Base-by-base conservation (phyloP, 2,797 vertebrate species). In the Anas georgica region DNA sequence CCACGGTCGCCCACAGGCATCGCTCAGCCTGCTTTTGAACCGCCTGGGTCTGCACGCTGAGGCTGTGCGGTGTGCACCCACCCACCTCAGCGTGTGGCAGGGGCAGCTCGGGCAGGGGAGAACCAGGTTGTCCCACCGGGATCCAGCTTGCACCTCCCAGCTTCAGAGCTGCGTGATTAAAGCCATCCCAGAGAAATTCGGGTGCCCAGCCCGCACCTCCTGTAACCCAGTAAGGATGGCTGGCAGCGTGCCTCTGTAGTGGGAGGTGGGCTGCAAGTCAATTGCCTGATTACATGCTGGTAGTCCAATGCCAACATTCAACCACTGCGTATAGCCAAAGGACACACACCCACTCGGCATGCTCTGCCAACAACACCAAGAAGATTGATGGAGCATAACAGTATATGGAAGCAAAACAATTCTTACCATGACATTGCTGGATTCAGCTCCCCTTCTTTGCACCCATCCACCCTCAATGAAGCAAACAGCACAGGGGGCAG, bases 271-370 rank as follows among this genome's bases (percentile, higher is more conserved):
- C 74, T 91, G 6, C 83, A 91, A 88, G 83, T 94, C 91, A 94
- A 41, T 83, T 83, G 94, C 70, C 73, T 86, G 80, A 93, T 95
- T 96, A 95, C 93, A 94, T 76, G 74, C 91, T 91, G 60, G 52
- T 70, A 87, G 64, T 62, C 43, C 48, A 70, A 0, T 73, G 91
- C 90, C 83, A 95, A 18, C n/a, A 29, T 4, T 82, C 55, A 88
- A 48, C 25, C 75, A 25, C 60, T 68, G 60, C 64, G 50, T 0
- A 17, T 14, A 93, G 90, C 85, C 78, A 94, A 70, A 48, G 56
- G 83, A 75, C 43, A 69, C 0, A 0, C 41, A 56, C 63, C 79
- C 72, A 18, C 86, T 93, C 23, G 50, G 37, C 45, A 31, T 45
- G n/a, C 29, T 52, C 31, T n/a, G 62, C 25, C 1, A 1, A 43